Base-by-base conservation (phyloP, 2,113 vertebrate species). In the Brachyhypopomus occidentalis region DNA sequence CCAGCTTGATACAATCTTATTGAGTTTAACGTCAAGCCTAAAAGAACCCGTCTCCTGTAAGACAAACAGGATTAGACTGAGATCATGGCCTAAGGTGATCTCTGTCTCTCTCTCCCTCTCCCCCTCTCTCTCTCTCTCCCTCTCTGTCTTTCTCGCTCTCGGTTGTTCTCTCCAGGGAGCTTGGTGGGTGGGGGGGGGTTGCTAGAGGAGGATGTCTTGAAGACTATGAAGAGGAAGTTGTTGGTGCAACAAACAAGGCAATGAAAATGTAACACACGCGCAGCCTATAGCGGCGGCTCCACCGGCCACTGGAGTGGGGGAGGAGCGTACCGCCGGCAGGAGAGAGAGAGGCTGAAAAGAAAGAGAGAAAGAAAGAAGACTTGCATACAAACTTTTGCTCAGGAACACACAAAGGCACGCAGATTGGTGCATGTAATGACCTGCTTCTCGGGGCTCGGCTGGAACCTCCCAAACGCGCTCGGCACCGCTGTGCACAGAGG, bases 41-140 rank as follows among this genome's bases (percentile, higher is more conserved):
- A 86, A 86, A 86, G 64, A 90, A 88, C 81, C 38, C 79, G 78
- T 89, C 85, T 86, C 86, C 82, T 92, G 88, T 84, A 88, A 91
- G 78, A 92, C 89, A 91, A 92, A 90, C 90, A 87, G 87, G 89
- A 92, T 92, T 91, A 91, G 82, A 90, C 86, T 86, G 83, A 85
- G 89, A 91, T 89, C 84, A 87, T 84, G 81, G 86, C 90, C 88
- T 81, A 60, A 38, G 89, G 87, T 88, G 80, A 85, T 84, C 25
- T 72, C 16, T 83, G 73, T 81, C 22, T 23, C 75, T 79, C 75
- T 22, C 72, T 85, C 81, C 83, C 77, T 66, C 55, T 60, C 22
- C 17, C 22, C 45, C 69, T 71, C 69, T 58, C 25, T 58, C 52
- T 56, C 56, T 17, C 52, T 34, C 22, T 48, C 14, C 22, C 78